Evolutionary conservation across 2,888 invertebrate genomes (phyloP).

Genomic region (Eulithis prunata): DNA sequence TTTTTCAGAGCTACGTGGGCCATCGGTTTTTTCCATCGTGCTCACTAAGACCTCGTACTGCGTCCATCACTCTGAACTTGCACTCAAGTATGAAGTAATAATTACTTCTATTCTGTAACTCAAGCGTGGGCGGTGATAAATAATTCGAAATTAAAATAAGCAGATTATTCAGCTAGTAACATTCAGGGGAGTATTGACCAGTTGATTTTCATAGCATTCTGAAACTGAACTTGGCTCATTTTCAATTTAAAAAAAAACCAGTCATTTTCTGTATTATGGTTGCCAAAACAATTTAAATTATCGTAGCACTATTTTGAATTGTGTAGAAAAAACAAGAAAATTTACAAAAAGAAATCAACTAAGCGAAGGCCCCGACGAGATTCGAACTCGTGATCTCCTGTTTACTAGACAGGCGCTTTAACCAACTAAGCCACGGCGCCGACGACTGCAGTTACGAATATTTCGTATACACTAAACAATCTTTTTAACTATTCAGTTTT

Average conservation of each 20-base stretch:
- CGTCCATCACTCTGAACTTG: too few relatives aligned
- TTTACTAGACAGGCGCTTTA: slow-evolving; percentile 83
- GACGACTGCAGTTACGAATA: not conserved
- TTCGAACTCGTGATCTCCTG: slow-evolving; percentile 82
- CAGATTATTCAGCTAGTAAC: not conserved
- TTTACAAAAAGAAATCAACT: slow-evolving; percentile 1
- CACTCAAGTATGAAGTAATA: too few relatives aligned
- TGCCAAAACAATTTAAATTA: slow-evolving; percentile 4
- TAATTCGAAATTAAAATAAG: slow-evolving; percentile 1
- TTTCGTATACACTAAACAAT: not conserved
- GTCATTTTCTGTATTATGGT: slow-evolving; percentile 4
- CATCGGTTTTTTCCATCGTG: too few relatives aligned
- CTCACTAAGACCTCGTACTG: too few relatives aligned
- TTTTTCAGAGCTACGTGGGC: too few relatives aligned
- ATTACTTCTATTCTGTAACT: too few relatives aligned
- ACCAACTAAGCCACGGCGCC: slow-evolving; percentile 82
- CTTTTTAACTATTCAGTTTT: not conserved
- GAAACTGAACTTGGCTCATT: not conserved
- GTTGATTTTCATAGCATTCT: slow-evolving; percentile 1
- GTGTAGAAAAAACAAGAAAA: not conserved
- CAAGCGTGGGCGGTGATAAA: too few relatives aligned
- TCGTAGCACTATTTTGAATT: not conserved
- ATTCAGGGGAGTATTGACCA: not conserved
- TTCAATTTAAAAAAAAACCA: slow-evolving; percentile 3
- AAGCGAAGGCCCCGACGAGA: slow-evolving; percentile 76